phyloP scores from a whole-genome alignment of 2,113 vertebrate genomes.

The Salvelinus alpinus region DNA sequence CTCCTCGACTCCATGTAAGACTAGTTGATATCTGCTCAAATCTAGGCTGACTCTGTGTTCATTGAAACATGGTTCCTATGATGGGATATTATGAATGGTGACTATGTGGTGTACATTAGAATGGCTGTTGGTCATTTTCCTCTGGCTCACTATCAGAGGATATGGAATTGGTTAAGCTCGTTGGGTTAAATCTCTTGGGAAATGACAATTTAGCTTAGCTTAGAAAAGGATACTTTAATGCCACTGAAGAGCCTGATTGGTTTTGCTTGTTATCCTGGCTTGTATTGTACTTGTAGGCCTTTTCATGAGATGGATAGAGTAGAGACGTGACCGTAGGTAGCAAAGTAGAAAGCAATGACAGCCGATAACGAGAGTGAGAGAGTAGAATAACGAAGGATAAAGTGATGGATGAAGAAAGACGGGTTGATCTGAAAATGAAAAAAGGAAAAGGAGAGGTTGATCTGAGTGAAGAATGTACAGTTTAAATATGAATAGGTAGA shows the following conservation, averaged over 20 bases:
- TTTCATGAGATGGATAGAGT: no score
- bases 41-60: background rate
- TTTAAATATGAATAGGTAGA: no score
- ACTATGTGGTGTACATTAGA: background rate
- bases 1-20: background rate
- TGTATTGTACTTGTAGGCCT: no score
- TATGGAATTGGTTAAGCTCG: background rate
- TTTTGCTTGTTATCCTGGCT: background rate
- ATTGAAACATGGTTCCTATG: background rate
- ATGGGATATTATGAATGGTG: background rate
- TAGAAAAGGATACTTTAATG: background rate
- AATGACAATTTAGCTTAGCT: background rate
- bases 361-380: no score
- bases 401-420: no score
- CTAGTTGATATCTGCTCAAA: background rate
- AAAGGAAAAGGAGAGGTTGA: no score
- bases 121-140: background rate
- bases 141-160: background rate
- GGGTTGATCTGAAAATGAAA: no score
- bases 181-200: no score
- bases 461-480: no score
- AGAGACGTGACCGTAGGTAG: no score
- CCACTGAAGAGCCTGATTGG: background rate
- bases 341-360: no score
- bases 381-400: no score